These are phyloP conservation scores for Pteronura brasiliensis DNA, from an alignment of 2,113 vertebrate genomes.

Conservation along the genomic window DNA sequence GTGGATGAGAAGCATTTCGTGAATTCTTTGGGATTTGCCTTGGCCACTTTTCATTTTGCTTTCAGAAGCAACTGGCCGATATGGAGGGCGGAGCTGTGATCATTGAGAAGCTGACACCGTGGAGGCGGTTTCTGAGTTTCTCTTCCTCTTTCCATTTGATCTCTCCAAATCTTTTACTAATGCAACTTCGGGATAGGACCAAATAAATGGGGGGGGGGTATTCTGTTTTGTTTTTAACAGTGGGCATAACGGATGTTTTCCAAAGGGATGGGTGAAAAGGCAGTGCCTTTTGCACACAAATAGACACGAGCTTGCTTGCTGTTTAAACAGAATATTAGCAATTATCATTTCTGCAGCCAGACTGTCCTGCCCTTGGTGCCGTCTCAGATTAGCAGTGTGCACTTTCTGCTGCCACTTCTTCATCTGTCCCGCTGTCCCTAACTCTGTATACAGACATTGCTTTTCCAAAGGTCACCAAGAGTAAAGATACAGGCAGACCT, in stretches of 20 bases:
- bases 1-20: background rate
- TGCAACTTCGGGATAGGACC: background rate
- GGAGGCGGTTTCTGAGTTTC: background rate
- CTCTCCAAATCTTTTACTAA: background rate
- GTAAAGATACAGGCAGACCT: background rate
- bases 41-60: background rate
- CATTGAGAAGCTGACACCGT: background rate
- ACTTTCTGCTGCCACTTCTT: background rate
- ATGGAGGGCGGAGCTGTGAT: background rate
- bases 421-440: background rate
- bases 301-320: background rate
- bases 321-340: slow-evolving; percentile 15
- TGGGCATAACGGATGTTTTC: background rate
- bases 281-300: background rate
- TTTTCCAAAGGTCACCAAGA: background rate
- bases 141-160: background rate
- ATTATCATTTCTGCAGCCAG: background rate
- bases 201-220: background rate
- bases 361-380: background rate
- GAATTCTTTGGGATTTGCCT: background rate
- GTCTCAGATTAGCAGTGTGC: background rate
- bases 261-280: slow-evolving; percentile 31
- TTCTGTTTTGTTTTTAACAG: background rate
- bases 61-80: background rate
- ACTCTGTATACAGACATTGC: background rate